Evolutionary conservation across 2,888 invertebrate genomes (phyloP), one percentile per base, ranked within the genome.

Genomic region (Cyaniris semiargus): DNA sequence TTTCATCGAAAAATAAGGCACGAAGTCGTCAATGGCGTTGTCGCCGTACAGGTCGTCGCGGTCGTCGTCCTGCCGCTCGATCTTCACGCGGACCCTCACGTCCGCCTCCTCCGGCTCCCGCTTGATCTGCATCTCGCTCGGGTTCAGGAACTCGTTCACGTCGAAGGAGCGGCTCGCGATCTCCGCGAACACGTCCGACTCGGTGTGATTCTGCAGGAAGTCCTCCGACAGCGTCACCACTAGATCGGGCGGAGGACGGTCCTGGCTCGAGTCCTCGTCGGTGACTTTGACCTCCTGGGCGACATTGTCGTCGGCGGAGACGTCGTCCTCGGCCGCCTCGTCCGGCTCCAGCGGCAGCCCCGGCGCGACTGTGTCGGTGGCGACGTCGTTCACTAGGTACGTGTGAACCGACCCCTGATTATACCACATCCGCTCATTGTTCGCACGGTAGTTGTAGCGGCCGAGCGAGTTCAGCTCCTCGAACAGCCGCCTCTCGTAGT

Each of bases 401-500:
- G 94, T 92, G 90, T 94, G 93, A 85, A 92, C 85, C 76, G 90
- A 87, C 56, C 86, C 86, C 79, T 87, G 85, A 87, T 87, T 90
- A 86, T 87, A 86, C 88, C 88, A 89, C 81, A 89, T 91, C 89
- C 93, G 93, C 82, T 88, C 91, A 90, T 92, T 93, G 89, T 91
- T 89, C 83, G 86, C 87, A 79, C 84, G 83, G 82, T 86, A 83
- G 76, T 86, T 88, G 83, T 92, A 91, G 1, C 93, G 88, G 3
- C 97, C 97, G 74, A 97, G 89, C 3, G 96, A 95, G 86, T 97
- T 96, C 76, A 97, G 88, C 84, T 96, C 97, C 84, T 95, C 96
- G 86, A 96, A 97, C 82, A 96, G 90, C 87, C 95, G 95, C 84
- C 96, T 93, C 88, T 97, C 96, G 87, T 97, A 96, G 84, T 96